Evolutionary conservation across 2,888 invertebrate species (phyloP).

Genomic region (Busseola fusca): DNA sequence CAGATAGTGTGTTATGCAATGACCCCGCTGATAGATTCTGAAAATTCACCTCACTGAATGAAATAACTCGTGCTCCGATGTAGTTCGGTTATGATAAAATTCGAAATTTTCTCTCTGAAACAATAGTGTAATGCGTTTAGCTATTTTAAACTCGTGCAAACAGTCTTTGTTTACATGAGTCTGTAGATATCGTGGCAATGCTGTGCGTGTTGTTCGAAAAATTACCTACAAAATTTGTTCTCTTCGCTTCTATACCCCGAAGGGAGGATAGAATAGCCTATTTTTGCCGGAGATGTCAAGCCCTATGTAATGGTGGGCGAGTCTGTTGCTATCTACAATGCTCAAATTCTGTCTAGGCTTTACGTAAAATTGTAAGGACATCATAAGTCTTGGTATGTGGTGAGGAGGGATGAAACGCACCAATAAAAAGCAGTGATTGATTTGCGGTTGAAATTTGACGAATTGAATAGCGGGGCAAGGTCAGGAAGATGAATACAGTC

Average conservation of each 20-base stretch:
- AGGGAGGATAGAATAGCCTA: background rate
- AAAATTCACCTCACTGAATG: background rate
- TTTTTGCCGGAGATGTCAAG: background rate
- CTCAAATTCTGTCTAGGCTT: too few species aligned
- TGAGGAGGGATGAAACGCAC: too few species aligned
- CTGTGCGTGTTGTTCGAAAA: slow-evolving; percentile 14
- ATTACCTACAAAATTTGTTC: slow-evolving; percentile 6
- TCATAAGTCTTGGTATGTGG: too few species aligned
- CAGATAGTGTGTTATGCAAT: too few species aligned
- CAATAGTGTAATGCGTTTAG: slow-evolving; percentile 28
- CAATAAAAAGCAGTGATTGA: too few species aligned
- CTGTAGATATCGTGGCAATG: slow-evolving; percentile 25
- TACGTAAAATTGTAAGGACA: too few species aligned
- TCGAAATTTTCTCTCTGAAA: slow-evolving; percentile 14
- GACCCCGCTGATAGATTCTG: background rate
- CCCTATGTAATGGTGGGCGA: background rate
- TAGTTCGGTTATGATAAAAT: slow-evolving; percentile 37
- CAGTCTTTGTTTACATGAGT: slow-evolving; percentile 44
- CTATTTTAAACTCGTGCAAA: slow-evolving; percentile 40
- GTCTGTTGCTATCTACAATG: background rate
- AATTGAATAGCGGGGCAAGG: too few species aligned
- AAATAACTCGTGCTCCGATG: slow-evolving; percentile 1
- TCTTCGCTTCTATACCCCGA: background rate
- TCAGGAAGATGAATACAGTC: too few species aligned
- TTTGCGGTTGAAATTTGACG: too few species aligned